Percentiles rank a stretch among this genome's conserved stretches.
Evolutionary conservation across 1,140 invertebrate species (phyloP).

Genomic region (Pteromalus puparum): DNA sequence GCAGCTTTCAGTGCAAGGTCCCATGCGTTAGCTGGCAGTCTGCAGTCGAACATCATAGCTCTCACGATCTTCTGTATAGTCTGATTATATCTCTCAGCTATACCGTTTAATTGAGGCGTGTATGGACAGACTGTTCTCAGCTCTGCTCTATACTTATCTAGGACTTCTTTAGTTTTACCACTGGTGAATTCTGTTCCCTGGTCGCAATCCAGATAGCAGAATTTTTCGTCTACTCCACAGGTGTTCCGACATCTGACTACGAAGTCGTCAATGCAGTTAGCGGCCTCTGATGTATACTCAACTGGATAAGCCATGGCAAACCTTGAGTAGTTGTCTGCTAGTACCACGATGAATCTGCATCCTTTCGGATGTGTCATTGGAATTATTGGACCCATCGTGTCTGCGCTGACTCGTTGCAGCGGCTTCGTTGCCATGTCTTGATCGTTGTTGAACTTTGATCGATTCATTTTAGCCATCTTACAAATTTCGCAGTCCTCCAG

Average conservation of each 20-base stretch:
- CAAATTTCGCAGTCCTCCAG: neutral
- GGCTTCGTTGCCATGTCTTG: neutral
- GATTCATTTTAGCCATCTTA: neutral
- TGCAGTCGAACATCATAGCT: neutral
- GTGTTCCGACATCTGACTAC: too few species aligned
- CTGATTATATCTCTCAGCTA: neutral
- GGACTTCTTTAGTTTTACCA: too few species aligned
- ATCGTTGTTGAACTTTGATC: neutral
- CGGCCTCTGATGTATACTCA: neutral
- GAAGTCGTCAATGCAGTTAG: too few species aligned
- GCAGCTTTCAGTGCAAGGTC: neutral
- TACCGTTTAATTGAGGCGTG: neutral
- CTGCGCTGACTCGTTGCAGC: neutral
- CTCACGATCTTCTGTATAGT: neutral
- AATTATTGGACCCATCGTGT: neutral
- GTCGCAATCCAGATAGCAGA: too few species aligned
- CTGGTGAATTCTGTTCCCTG: too few species aligned
- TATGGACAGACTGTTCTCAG: neutral
- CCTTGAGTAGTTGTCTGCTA: too few species aligned
- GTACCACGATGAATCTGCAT: neutral
- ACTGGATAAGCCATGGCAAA: too few species aligned
- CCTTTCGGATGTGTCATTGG: neutral
- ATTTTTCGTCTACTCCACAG: too few species aligned
- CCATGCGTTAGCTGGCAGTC: neutral
- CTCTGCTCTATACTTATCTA: too few species aligned